Percentiles rank a stretch among this genome's conserved stretches.
Evolutionary conservation across 35 echinoderm and acorn worm species (phyloP).

Genomic region (Apostichopus californicus): DNA sequence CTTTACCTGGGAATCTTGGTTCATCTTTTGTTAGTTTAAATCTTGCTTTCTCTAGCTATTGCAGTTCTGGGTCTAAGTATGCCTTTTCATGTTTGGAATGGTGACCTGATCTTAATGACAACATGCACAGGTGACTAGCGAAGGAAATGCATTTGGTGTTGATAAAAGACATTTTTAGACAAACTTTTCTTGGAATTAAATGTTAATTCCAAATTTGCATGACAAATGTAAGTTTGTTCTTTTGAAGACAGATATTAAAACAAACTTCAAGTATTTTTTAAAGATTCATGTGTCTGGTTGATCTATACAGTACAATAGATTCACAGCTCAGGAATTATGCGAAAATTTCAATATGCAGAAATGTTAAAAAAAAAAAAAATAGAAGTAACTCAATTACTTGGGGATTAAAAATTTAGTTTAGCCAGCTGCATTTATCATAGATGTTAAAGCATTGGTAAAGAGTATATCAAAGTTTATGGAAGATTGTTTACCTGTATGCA

Average conservation of each 20-base stretch:
- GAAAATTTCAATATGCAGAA: neutral
- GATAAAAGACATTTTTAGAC: no score
- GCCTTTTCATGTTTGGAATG: no score
- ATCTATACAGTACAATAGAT: constrained; percentile 20
- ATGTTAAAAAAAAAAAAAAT: neutral
- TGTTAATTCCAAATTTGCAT: no score
- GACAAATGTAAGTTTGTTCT: no score
- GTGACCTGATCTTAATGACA: no score
- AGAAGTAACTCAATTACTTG: neutral
- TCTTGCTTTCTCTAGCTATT: no score
- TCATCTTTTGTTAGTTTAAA: no score
- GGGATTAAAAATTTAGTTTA: neutral
- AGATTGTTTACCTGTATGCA: constrained; percentile 32
- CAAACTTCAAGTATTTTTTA: neutral
- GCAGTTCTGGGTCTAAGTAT: no score
- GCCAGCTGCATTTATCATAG: constrained; percentile 3
- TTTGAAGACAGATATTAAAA: neutral
- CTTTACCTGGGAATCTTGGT: no score
- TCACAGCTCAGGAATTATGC: constrained; percentile 14
- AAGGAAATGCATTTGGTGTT: no score
- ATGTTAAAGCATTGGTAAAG: neutral
- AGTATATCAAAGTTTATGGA: constrained; percentile 43
- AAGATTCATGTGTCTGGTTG: neutral
- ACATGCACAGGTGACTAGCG: no score
- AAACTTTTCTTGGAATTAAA: no score